Conservation (phyloP, 2,888 invertebrate species). For the Apoderus coryli region DNA sequence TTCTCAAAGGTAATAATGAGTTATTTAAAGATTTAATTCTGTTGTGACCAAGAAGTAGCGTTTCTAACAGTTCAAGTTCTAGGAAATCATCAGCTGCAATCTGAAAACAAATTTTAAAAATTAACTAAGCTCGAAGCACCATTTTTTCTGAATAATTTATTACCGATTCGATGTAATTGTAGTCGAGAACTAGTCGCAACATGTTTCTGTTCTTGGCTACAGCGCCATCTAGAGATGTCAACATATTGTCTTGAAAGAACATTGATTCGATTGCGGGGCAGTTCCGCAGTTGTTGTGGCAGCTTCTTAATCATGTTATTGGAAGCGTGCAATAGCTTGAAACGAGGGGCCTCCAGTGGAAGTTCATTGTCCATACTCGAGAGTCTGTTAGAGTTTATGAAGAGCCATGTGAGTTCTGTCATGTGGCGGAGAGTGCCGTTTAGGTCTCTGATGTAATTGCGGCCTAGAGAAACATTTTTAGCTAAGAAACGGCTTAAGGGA, state of each 20-base stretch:
- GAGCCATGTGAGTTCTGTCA: conserved; percentile 60
- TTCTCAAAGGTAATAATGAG: conserved; percentile 52
- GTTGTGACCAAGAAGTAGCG: conserved; percentile 59
- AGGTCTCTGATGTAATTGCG: conserved; percentile 56
- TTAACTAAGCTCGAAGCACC: conserved; percentile 2
- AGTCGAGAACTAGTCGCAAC: conserved; percentile 50
- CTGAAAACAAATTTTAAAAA: conserved; percentile 31
- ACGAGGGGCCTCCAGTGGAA: conserved; percentile 53
- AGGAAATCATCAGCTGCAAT: conserved; percentile 61
- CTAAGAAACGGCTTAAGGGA: too few species aligned
- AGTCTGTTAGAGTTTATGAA: conserved; percentile 66
- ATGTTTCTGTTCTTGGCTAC: conserved; percentile 53
- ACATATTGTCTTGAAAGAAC: conserved; percentile 57
- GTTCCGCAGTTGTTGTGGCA: conserved; percentile 57
- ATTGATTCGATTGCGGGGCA: conserved; percentile 54
- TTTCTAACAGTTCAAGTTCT: conserved; percentile 52
- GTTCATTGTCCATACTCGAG: conserved; percentile 56
- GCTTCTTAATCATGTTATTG: conserved; percentile 51
- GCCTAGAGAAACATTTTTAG: too few species aligned
- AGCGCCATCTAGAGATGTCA: conserved; percentile 55
- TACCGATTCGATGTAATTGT: conserved; percentile 61
- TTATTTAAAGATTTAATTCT: conserved; percentile 55
- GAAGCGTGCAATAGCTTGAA: conserved; percentile 58
- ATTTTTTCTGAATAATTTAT: conserved; percentile 3
- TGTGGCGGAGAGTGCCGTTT: conserved; percentile 55